Conservation (phyloP, 1,140 invertebrate species). For the Nasonia vitripennis region DNA sequence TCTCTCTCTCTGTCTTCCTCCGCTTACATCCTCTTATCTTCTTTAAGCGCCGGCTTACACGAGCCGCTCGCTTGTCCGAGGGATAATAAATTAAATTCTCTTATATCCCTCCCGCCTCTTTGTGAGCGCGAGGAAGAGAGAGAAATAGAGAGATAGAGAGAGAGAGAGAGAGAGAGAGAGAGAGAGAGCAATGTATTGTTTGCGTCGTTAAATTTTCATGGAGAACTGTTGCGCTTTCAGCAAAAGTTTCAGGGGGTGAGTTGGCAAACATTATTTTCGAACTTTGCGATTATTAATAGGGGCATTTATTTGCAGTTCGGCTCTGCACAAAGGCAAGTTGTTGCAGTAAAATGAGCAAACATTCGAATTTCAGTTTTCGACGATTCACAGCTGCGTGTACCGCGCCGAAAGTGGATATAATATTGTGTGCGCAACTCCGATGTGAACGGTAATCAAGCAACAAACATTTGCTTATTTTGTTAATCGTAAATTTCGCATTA, state of each 20-base stretch:
- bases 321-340: no score
- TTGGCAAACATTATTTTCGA: no score
- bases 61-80: conserved; percentile 39
- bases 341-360: no score
- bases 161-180: no score
- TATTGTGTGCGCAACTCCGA: no score
- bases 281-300: no score
- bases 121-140: not conserved
- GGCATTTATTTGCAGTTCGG: no score
- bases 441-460: not conserved
- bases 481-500: not conserved
- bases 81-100: conserved; percentile 50
- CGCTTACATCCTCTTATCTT: conserved; percentile 51
- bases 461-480: not conserved
- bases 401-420: no score
- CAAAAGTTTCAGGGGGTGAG: not conserved
- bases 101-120: conserved; percentile 12
- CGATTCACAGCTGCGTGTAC: no score
- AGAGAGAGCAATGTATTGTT: conserved; percentile 40
- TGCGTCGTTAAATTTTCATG: conserved; percentile 42
- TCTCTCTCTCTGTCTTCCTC: not conserved
- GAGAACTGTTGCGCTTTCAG: not conserved
- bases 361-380: no score
- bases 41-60: conserved; percentile 45
- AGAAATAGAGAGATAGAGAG: not conserved